Evolutionary conservation across 2,113 vertebrate genomes (phyloP).

Genomic region (Poecile atricapillus): DNA sequence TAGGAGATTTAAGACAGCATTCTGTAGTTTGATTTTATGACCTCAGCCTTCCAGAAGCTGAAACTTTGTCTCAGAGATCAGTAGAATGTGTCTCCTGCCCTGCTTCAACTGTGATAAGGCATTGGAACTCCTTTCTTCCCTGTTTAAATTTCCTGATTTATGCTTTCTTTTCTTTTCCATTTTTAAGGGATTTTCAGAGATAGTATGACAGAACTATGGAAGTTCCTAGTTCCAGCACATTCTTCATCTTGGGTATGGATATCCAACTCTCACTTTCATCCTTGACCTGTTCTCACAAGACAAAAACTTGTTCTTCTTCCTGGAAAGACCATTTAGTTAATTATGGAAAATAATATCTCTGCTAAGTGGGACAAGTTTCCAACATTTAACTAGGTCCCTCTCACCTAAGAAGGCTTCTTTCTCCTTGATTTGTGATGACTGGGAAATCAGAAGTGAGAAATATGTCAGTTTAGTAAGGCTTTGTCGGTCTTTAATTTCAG

Average conservation of each 20-base stretch:
- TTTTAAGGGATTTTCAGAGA: background rate
- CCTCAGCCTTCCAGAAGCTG: background rate
- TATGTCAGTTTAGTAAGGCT: background rate
- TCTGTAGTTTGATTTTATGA: background rate
- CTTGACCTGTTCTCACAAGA: constrained; percentile 11
- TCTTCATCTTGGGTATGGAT: background rate
- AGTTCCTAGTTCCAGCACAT: background rate
- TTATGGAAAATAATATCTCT: background rate
- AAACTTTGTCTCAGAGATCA: background rate
- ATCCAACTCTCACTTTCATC: background rate
- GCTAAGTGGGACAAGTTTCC: background rate
- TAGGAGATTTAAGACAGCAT: background rate
- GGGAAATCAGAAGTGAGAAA: background rate
- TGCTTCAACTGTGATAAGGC: background rate
- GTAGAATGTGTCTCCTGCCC: background rate
- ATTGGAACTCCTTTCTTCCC: background rate
- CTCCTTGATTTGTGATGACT: background rate
- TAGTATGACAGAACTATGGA: background rate
- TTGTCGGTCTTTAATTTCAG: background rate
- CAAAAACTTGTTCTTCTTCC: background rate
- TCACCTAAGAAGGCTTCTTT: background rate
- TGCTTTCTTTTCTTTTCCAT: background rate
- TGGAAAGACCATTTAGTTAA: background rate
- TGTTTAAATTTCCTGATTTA: background rate
- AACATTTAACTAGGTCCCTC: background rate